These are phyloP conservation scores for Drosophila tristis DNA, from an alignment of 1,140 invertebrate species.

Conservation along the genomic window DNA sequence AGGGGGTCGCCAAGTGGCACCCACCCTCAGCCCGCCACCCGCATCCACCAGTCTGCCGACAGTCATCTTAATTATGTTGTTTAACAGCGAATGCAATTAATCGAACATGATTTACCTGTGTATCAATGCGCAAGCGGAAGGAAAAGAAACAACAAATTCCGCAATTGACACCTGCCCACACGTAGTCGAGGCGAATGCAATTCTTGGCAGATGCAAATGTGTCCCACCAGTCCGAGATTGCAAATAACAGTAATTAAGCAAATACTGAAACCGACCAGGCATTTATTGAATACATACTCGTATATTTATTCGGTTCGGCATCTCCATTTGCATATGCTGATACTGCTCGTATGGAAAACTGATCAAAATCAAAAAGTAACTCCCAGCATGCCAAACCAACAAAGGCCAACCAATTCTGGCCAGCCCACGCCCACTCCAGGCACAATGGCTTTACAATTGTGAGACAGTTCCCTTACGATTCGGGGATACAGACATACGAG, in stretches of 20 bases:
- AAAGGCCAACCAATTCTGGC: slow-evolving; percentile 25
- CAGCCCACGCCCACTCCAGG: slow-evolving; percentile 31
- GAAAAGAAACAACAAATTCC: slow-evolving; percentile 25
- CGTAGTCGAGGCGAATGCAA: not conserved
- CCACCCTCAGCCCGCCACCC: slow-evolving; percentile 34
- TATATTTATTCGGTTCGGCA: slow-evolving; percentile 23
- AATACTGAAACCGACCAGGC: slow-evolving; percentile 31
- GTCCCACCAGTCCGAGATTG: slow-evolving; percentile 18
- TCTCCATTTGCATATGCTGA: slow-evolving; percentile 39
- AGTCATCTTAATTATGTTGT: slow-evolving; percentile 74
- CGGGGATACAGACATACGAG: not conserved
- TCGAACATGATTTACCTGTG: slow-evolving; percentile 70
- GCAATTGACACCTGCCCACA: slow-evolving; percentile 30
- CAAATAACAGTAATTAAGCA: slow-evolving; percentile 51
- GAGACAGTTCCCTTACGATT: slow-evolving; percentile 19
- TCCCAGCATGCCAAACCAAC: not conserved
- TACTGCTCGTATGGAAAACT: not conserved
- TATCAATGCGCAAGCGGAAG: slow-evolving; percentile 37
- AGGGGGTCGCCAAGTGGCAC: slow-evolving; percentile 20
- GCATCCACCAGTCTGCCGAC: no score
- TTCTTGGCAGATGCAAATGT: slow-evolving; percentile 26
- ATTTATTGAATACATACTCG: slow-evolving; percentile 45
- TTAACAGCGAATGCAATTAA: slow-evolving; percentile 74
- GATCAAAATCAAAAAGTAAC: slow-evolving; percentile 37
- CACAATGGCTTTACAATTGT: slow-evolving; percentile 25